Evolutionary conservation across 2,888 invertebrate genomes (phyloP).

Genomic region (Noctua pronuba): DNA sequence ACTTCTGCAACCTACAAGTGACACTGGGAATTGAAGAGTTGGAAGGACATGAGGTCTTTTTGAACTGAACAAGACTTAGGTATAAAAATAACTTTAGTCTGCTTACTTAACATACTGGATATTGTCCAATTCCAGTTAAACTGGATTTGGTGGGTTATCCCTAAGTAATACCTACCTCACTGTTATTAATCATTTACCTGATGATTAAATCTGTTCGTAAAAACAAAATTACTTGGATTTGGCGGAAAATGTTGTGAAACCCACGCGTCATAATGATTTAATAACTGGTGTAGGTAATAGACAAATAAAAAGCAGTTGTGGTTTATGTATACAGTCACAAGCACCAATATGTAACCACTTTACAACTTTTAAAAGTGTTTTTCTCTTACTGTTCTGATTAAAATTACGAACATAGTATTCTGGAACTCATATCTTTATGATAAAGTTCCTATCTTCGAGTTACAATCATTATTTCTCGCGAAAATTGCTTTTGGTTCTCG

Average conservation of each 20-base stretch:
- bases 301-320: conserved; percentile 5
- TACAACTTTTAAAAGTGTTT: too few species aligned
- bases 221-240: conserved; percentile 15
- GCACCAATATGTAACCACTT: too few species aligned
- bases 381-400: too few species aligned
- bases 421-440: too few species aligned
- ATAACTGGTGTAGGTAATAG: conserved; percentile 3
- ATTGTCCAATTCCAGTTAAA: conserved; percentile 17
- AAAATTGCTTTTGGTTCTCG: too few species aligned
- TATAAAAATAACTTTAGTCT: background rate
- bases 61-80: background rate
- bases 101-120: background rate
- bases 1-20: too few species aligned
- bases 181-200: conserved; percentile 12
- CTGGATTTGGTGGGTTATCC: background rate
- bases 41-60: background rate
- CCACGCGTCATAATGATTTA: conserved; percentile 15
- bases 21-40: too few species aligned
- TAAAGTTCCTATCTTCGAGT: too few species aligned
- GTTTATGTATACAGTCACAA: background rate
- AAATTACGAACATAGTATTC: too few species aligned
- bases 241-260: conserved; percentile 20
- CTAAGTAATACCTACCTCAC: background rate
- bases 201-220: background rate
- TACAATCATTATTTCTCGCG: too few species aligned